A percentile compares a stretch with the other conserved stretches of the same genome.
Evolutionary conservation across 92 coral and sea anemone genomes (phyloP).

Genomic region (Paramuricea clavata): DNA sequence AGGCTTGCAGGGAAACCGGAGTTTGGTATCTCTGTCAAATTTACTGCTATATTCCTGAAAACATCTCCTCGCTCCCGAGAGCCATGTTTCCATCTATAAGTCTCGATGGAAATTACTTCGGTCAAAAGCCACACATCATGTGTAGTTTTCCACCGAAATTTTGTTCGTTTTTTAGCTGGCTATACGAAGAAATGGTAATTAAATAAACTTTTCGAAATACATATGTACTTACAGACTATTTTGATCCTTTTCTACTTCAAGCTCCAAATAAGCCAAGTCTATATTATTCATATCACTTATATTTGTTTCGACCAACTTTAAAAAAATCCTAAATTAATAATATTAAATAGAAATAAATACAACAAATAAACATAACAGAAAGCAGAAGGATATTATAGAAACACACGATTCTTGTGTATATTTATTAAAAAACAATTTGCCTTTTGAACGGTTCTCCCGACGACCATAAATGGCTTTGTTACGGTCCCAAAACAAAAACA

Average conservation of each 20-base stretch:
- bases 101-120: background rate
- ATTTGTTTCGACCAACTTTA: background rate
- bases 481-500: background rate
- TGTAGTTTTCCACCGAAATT: background rate
- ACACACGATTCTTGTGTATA: too few relatives aligned
- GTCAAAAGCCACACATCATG: background rate
- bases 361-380: too few relatives aligned
- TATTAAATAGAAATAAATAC: background rate
- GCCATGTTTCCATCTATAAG: background rate
- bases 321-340: background rate
- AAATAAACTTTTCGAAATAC: background rate
- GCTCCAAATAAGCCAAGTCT: background rate
- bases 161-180: background rate
- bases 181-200: background rate
- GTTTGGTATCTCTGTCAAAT: background rate
- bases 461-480: background rate
- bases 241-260: background rate
- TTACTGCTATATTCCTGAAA: too few relatives aligned
- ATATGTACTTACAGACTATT: background rate
- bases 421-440: too few relatives aligned
- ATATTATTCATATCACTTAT: background rate
- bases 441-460: background rate
- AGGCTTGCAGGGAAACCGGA: background rate
- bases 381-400: too few relatives aligned
- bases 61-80: too few relatives aligned